Evolutionary conservation across 2,113 vertebrate genomes (phyloP), one percentile per base, ranked within the genome.

Genomic region (Sitta europaea): DNA sequence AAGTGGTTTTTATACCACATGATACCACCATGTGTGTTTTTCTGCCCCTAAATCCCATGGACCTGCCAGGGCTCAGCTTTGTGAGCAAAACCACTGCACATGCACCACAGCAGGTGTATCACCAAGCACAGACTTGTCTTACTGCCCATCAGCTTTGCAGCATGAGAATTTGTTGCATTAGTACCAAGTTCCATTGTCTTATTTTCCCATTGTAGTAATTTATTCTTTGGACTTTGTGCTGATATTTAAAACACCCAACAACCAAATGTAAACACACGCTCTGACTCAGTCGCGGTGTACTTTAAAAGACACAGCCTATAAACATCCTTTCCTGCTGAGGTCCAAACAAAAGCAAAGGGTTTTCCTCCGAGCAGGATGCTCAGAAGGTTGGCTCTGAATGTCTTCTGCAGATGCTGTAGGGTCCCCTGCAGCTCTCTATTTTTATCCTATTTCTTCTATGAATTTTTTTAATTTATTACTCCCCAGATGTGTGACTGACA

Each of bases 281-380:
- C 84, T 90, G 94, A 90, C 70, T 96, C 81, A 70, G 72, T 28
- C 17, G 0, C 27, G 70, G 54, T 36, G 87, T 66, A 51, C 45
- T 94, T 96, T 58, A 36, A 93, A 79, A 96, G 42, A 83, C 62
- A 90, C 54, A 93, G 65, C 81, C 87, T 76, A 83, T 96, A 96
- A 96, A 96, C 90, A 97, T 96, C 93, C 93, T 85, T 87, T 97
- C 93, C 96, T 96, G 85, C 35, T 0, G 7, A 42, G 67, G 81
- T 53, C 91, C 81, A 93, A 93, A 96, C 93, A 95, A 94, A 90
- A 47, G 43, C 74, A 22, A 76, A 94, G 75, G 29, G 50, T 62
- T 74, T 90, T 93, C 89, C 78, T 79, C 66, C 0, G 0, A 51
- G 66, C 66, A 72, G 58, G 58, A 72, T 55, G 28, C 33, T 70